Base-by-base conservation (phyloP, 2,888 invertebrate genomes). In the Subacronicta megacephala region DNA sequence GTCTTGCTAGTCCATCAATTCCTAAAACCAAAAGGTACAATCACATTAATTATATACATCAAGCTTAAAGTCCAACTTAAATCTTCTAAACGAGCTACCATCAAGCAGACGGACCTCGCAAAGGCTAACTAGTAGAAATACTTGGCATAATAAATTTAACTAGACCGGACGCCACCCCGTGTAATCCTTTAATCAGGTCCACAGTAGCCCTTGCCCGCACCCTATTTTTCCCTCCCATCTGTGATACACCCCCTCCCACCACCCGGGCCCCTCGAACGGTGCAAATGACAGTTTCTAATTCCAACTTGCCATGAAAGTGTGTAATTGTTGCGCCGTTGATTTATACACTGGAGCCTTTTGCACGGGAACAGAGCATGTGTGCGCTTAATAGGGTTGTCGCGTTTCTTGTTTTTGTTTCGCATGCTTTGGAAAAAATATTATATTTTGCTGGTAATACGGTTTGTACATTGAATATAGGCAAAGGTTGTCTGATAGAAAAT, bases 221-320 rank as follows among this genome's bases (percentile, higher is more conserved):
- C 93, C 92, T 89, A 89, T 93, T 92, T 90, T 90, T 90, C 89
- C 92, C 90, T 83, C 89, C 90, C 88, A 84, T 82, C 82, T 80
- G 80, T 81, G 80, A 67, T 66, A 68, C 66, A 71, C 76, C 77
- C 81, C 79, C 72, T 61, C 59, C 69, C 73, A 64, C 81, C 60
- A 64, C 67, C 67, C 68, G 75, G 71, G 75, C 86, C 89, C 91
- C 90, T 88, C 88, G 89, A 92, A 93, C 89, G 93, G 92, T 94
- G 94, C 94, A 94, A 94, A 94, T 94, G 94, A 94, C 94, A 94
- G 94, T 94, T 94, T 94, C 94, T 94, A 94, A 94, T 94, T 94
- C 94, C 92, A 92, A 93, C 92, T 94, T 93, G 94, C 93, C 94
- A 94, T 93, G 94, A 93, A 93, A 94, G 93, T 94, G 94, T 94